These are phyloP conservation scores for Heliconius aoede DNA, from an alignment of 2,888 invertebrate genomes.

Conservation along the genomic window DNA sequence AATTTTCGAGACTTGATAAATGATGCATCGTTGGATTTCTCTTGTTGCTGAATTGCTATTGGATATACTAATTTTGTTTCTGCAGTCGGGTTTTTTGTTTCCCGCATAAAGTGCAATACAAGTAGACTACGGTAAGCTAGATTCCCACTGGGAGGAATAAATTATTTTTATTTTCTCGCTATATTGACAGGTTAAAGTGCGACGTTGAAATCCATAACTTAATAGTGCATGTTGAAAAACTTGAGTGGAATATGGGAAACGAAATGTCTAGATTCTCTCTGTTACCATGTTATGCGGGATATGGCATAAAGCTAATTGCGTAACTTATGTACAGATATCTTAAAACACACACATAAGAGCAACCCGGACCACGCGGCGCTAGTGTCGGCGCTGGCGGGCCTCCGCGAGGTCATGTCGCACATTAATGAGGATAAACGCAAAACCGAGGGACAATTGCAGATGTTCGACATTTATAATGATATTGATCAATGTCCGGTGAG, in stretches of 20 bases:
- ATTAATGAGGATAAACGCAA: slow-evolving; percentile 99
- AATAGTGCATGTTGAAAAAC: background rate
- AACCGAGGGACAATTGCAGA: slow-evolving; percentile 97
- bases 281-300: background rate
- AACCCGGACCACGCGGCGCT: slow-evolving; percentile 94
- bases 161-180: no score
- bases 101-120: no score
- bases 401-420: slow-evolving; percentile 97
- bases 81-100: no score
- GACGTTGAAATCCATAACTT: background rate
- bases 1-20: no score
- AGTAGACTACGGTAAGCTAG: no score
- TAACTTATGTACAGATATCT: slow-evolving; percentile 86
- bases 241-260: background rate
- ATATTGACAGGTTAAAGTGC: no score
- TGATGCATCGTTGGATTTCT: no score
- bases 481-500: slow-evolving; percentile 97
- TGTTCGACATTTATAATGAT: slow-evolving; percentile 99
- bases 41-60: no score
- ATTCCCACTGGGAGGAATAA: no score
- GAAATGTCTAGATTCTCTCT: background rate
- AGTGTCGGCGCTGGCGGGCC: slow-evolving; percentile 92
- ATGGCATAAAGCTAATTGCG: background rate
- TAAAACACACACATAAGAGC: slow-evolving; percentile 94
- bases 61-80: no score